Evolutionary conservation across 2,113 vertebrate species (phyloP).

Genomic region (Acrocephalus arundinaceus): DNA sequence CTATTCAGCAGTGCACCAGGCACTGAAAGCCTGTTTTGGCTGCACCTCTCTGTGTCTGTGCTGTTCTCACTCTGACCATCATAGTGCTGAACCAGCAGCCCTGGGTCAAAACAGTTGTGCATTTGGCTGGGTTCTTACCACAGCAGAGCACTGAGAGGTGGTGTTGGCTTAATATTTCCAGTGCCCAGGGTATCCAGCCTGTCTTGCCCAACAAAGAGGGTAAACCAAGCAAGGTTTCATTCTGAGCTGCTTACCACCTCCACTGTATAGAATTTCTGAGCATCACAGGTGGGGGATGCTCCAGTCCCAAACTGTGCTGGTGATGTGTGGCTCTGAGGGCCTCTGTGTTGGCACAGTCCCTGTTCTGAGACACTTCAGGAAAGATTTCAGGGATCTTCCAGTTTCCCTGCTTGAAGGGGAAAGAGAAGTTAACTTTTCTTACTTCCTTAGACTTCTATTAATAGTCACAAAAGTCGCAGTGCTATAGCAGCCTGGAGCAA

Average conservation of each 20-base stretch:
- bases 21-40: background rate
- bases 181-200: background rate
- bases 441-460: constrained; percentile 25
- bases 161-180: background rate
- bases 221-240: background rate
- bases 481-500: background rate
- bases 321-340: background rate
- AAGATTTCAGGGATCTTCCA: background rate
- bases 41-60: background rate
- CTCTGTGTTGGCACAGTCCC: background rate
- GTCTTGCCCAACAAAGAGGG: background rate
- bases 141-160: background rate
- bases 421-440: constrained; percentile 42
- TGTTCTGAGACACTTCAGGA: background rate
- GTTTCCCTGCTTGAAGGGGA: background rate
- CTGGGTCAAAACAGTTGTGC: background rate
- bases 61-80: background rate
- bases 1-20: background rate
- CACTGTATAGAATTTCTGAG: background rate
- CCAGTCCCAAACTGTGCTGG: background rate
- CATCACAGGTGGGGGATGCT: background rate
- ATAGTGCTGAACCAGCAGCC: background rate
- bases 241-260: background rate
- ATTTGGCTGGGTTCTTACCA: background rate
- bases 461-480: background rate